Conservation (phyloP, 1,140 invertebrate species). For the Drosophila chauvacae region DNA sequence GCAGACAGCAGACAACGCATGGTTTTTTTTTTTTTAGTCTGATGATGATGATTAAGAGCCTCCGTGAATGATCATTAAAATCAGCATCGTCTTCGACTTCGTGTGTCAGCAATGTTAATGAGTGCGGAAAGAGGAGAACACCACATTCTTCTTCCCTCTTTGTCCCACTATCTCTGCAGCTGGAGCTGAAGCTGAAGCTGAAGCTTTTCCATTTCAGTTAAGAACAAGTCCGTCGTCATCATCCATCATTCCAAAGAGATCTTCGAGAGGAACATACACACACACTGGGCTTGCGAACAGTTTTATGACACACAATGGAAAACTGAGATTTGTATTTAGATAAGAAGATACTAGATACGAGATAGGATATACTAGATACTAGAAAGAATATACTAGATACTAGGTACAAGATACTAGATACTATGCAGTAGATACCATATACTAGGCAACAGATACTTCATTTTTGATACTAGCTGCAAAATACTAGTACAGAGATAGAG, state of each 20-base stretch:
- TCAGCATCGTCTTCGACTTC: background rate
- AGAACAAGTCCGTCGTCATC: conserved; percentile 9
- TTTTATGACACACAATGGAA: conserved; percentile 6
- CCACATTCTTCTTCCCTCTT: background rate
- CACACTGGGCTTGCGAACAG: background rate
- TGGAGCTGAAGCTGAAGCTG: background rate
- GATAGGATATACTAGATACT: background rate
- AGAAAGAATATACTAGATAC: background rate
- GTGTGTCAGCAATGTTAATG: conserved; percentile 15
- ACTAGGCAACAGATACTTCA: background rate
- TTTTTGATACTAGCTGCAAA: too few relatives aligned
- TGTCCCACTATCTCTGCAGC: background rate
- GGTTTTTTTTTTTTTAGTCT: conserved; percentile 20
- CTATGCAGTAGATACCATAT: background rate
- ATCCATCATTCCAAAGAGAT: conserved; percentile 7
- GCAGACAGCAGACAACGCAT: conserved; percentile 39
- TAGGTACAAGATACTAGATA: background rate
- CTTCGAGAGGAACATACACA: background rate
- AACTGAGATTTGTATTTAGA: background rate
- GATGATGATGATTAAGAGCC: conserved; percentile 14
- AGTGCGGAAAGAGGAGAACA: conserved; percentile 13
- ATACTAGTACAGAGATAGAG: too few relatives aligned
- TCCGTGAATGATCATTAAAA: conserved; percentile 19
- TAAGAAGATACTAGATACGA: background rate
- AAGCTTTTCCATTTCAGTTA: conserved; percentile 8